phyloP scores from a whole-genome alignment of 2,113 vertebrate species.

The Cacatua alba region DNA sequence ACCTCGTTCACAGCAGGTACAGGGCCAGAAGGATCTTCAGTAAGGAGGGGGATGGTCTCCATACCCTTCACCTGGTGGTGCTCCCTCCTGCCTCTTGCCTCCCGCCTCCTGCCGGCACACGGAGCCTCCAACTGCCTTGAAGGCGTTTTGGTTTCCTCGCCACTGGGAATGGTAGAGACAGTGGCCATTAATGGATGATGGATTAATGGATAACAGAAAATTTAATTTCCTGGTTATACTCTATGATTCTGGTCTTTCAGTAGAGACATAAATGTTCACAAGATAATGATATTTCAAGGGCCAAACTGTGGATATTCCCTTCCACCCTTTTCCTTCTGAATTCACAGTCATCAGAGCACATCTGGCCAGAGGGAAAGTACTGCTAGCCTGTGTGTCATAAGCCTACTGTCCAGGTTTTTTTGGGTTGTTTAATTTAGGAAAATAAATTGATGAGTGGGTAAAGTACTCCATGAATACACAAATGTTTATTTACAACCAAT shows the following conservation, averaged over 20 bases:
- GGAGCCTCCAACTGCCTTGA: neutral
- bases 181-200: neutral
- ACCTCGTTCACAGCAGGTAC: neutral
- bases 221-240: neutral
- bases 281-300: neutral
- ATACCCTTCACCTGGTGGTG: rapidly evolving
- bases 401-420: neutral
- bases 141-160: neutral
- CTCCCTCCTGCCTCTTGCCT: neutral
- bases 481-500: neutral
- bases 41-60: neutral
- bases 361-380: neutral
- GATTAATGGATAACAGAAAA: neutral
- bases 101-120: neutral
- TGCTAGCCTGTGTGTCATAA: neutral
- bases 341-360: neutral
- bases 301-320: neutral
- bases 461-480: rapidly evolving
- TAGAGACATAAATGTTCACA: rapidly evolving
- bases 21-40: neutral
- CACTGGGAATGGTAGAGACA: neutral
- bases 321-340: neutral
- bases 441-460: neutral
- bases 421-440: neutral
- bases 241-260: neutral